These are phyloP conservation scores for Chrysemys picta DNA, from an alignment of 2,113 vertebrate species.

Conservation along the genomic window DNA sequence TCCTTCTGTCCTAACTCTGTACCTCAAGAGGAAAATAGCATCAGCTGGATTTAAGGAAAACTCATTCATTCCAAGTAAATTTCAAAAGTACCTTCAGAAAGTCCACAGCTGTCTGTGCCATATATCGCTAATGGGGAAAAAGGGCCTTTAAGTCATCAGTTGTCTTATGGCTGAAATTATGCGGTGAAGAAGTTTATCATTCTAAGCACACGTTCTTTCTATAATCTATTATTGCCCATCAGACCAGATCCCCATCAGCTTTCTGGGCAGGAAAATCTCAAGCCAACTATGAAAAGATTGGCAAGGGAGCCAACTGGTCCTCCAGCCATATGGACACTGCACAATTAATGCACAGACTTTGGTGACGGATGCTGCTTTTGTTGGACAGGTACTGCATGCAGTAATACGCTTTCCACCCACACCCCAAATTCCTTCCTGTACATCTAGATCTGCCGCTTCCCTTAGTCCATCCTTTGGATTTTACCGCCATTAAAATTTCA, in stretches of 20 bases:
- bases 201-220: neutral
- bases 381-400: neutral
- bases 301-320: rapidly evolving
- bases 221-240: neutral
- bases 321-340: neutral
- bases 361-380: neutral
- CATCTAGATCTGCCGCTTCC: neutral
- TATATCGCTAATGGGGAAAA: rapidly evolving
- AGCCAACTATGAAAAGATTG: neutral
- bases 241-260: neutral
- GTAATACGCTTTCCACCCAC: neutral
- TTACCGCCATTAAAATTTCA: neutral
- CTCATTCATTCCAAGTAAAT: too few relatives aligned
- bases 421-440: neutral
- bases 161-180: neutral
- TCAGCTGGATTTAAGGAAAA: neutral
- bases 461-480: neutral
- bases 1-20: neutral
- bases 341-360: neutral
- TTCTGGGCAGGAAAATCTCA: neutral
- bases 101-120: neutral
- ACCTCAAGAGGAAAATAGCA: neutral
- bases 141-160: neutral
- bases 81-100: neutral
- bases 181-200: neutral